Evolutionary conservation across 2,888 invertebrate species (phyloP), one percentile per base, ranked within the genome.

Genomic region (Gandaritis pyraliata): DNA sequence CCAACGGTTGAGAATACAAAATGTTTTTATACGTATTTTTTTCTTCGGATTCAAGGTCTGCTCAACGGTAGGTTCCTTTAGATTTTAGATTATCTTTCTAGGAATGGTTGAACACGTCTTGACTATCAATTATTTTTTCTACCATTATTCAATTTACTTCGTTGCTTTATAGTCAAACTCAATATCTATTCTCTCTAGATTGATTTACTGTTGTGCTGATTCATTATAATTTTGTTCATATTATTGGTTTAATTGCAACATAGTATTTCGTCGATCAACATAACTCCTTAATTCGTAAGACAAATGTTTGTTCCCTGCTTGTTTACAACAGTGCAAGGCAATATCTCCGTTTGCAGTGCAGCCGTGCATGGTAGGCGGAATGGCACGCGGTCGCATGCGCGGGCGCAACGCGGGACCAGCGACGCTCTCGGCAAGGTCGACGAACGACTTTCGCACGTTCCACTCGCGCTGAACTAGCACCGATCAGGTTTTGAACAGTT

Each of bases 381-480:
- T 85, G 87, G 90, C 83, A 88, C 80, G 88, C 85, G 80, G 83
- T 68, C 71, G 69, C 39, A 55, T 58, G 80, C 80, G 82, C 75
- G 72, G 78, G 76, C 80, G 80, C 81, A 72, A 68, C 58, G 67
- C 72, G 72, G 78, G 80, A 73, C 68, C 58, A 69, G 65, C 77
- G 79, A 77, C 78, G 79, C 78, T 82, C 75, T 70, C 76, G 77
- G 87, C 90, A 90, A 90, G 91, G 91, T 90, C 90, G 91, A 87
- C 86, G 89, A 82, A 88, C 91, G 91, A 90, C 91, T 90, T 91
- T 91, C 91, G 91, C 90, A 90, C 84, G 86, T 79, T 85, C 79
- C 75, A 77, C 69, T 76, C 64, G 73, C 74, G 69, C 63, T 71
- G 75, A 39, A 77, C 77, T 72, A 66, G 69, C 70, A 61, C 63